These are phyloP conservation scores for Eudemis profundana DNA, from an alignment of 2,888 invertebrate genomes.

Conservation along the genomic window DNA sequence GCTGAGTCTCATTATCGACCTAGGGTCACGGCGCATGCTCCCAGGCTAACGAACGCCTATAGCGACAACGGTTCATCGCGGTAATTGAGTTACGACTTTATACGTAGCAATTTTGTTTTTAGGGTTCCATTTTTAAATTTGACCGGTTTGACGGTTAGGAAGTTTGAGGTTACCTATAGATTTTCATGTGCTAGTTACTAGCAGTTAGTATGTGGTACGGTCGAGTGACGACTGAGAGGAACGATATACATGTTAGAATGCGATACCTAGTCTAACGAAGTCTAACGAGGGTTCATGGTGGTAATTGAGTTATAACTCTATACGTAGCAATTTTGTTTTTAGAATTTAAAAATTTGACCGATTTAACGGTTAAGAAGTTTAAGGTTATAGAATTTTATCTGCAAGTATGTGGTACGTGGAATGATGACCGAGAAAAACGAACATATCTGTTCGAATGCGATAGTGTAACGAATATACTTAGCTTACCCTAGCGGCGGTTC, in stretches of 20 bases:
- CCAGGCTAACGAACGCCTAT: conserved; percentile 82
- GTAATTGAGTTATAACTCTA: conserved; percentile 86
- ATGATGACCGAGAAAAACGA: too few relatives aligned
- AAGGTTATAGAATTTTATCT: too few relatives aligned
- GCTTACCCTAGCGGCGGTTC: conserved; percentile 84
- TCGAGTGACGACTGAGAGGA: too few relatives aligned
- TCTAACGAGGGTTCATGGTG: conserved; percentile 83
- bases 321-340: conserved; percentile 82
- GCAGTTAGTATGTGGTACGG: too few relatives aligned
- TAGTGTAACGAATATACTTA: conserved; percentile 81
- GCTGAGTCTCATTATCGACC: conserved; percentile 85
- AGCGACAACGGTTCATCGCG: conserved; percentile 82
- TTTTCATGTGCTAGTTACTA: too few relatives aligned
- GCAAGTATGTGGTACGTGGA: too few relatives aligned
- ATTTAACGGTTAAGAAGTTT: neutral
- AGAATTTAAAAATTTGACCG: conserved; percentile 25
- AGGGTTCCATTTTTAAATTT: conserved; percentile 41
- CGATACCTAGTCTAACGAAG: conserved; percentile 82
- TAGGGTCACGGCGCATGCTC: conserved; percentile 85
- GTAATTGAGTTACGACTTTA: conserved; percentile 86
- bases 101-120: conserved; percentile 83
- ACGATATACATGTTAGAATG: too few relatives aligned
- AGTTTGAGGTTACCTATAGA: neutral
- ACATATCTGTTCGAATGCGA: too few relatives aligned
- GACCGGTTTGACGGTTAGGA: neutral